A percentile compares a stretch with the other conserved stretches of the same genome.
Conservation (phyloP, 2,797 vertebrate species). For the Silurus lanzhouensis region DNA sequence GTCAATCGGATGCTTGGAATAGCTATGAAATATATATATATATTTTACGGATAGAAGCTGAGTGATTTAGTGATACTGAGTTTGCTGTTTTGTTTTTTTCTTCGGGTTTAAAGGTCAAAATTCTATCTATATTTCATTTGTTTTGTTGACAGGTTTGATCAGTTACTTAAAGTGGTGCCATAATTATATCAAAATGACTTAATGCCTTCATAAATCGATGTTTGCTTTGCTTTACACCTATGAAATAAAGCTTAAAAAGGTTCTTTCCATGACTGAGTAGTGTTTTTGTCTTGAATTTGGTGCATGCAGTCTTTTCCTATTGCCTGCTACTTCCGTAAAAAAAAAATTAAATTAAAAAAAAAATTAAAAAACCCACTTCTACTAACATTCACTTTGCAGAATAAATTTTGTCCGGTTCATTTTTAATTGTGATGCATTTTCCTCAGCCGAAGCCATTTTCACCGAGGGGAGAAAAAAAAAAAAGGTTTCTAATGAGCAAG, state of each 20-base stretch:
- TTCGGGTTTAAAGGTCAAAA: slow-evolving; percentile 38
- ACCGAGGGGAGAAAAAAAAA: neutral
- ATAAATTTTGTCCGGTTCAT: neutral
- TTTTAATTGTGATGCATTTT: neutral
- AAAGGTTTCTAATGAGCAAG: slow-evolving; percentile 1
- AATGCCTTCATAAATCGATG: slow-evolving; percentile 89
- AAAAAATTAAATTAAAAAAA: too few species aligned
- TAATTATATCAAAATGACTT: slow-evolving; percentile 79
- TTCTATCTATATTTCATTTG: slow-evolving; percentile 52
- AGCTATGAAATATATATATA: neutral
- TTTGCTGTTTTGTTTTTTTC: slow-evolving; percentile 52
- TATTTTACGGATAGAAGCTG: slow-evolving; percentile 70
- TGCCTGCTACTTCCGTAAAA: too few species aligned
- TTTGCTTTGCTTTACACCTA: slow-evolving; percentile 93
- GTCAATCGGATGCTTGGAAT: slow-evolving; percentile 58
- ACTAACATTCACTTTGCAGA: neutral
- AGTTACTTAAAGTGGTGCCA: slow-evolving; percentile 82
- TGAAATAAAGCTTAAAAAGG: slow-evolving; percentile 76
- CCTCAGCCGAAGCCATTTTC: neutral
- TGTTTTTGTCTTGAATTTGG: slow-evolving; percentile 28
- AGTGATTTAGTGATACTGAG: slow-evolving; percentile 63
- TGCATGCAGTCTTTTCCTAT: neutral
- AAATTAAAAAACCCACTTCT: neutral
- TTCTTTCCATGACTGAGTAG: slow-evolving; percentile 55
- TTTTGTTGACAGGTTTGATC: slow-evolving; percentile 66